Evolutionary conservation across 2,888 invertebrate genomes (phyloP), one percentile per base, ranked within the genome.

Genomic region (Heliconius charithonia): DNA sequence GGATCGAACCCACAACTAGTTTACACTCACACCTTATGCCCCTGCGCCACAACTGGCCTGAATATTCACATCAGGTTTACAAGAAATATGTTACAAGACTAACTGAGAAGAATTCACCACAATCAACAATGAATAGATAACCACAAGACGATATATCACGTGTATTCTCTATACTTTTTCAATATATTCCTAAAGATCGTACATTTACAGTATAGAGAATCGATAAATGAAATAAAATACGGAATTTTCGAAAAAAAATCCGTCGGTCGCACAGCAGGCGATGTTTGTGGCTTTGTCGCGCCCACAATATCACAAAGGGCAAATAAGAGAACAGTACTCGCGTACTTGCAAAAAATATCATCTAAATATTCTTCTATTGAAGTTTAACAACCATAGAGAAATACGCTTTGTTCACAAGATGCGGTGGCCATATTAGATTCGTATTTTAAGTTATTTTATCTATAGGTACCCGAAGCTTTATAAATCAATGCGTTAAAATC

Each of bases 211-310:
- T 86, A 87, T 84, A 86, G 85, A 89, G 86, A 87, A 87, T 91
- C 90, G 89, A 92, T 92, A 90, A 92, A 90, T 85, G 93, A 90
- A 93, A 93, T 93, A 92, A 94, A 94, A 94, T 94, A 92, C 93
- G 90, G 90, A 92, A 89, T 92, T 89, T 87, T 75, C 81, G 82
- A 86, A 90, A 93, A 94, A 93, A 94, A 91, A 51, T 10, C 83
- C 86, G 87, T 90, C 90, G 90, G 91, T 87, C 89, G 87, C 94
- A 85, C 94, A 92, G 94, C 94, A 89, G 93, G 94, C 91, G 87
- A 91, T 92, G 93, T 93, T 94, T 94, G 94, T 89, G 94, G 94
- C 92, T 90, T 93, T 93, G 94, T 94, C 95, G 94, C 93, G 93
- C 95, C 95, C 93, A 94, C 93, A 90, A 90, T 89, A 87, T 87